Evolutionary conservation across 2,797 vertebrate species (phyloP), one percentile per base, ranked within the genome.

Genomic region (Pseudocheirus occidentalis): DNA sequence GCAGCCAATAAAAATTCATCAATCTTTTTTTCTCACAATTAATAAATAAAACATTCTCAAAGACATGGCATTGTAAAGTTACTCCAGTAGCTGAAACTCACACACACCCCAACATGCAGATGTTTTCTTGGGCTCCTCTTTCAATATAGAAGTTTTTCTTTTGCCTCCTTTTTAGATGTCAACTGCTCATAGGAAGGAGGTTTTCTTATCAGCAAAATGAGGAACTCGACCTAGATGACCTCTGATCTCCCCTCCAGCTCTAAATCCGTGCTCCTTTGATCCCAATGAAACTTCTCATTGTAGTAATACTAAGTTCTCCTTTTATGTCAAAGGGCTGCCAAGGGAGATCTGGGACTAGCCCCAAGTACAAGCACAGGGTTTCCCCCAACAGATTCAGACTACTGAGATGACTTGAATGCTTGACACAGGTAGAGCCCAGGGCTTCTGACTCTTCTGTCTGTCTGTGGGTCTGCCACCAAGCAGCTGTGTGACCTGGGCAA

Each of bases 11-110:
- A 98, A 97, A 97, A 96, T 92, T 96, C 97, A 98, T 98, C 97
- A 97, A 96, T 93, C 94, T 97, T 95, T 98, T 98, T 97, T 97
- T 98, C 54, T 96, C 96, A 96, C 95, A 98, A 97, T 98, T 97
- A 98, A 98, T 97, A 98, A 98, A 97, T 98, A 97, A 98, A 97
- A 97, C 96, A 95, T 98, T 98, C 97, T 98, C 92, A 97, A 97
- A 97, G 98, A 98, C 96, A 96, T 97, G 96, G 94, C 0, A 93
- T 95, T 97, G 97, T 95, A 95, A 96, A 94, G 96, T 96, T 97
- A 96, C 95, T 94, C 90, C 94, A 50, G 96, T 96, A 98, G 98
- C 98, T 94, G 94, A 54, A 97, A 81, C 97, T 97, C 95, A 95
- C 29, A 31, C 58, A 59, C 29, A 7, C 6, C 34, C 62, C 59